A percentile compares a stretch with the other conserved stretches of the same genome.
These are phyloP conservation scores for Lithophane leautieri DNA, from an alignment of 2,888 invertebrate species.

Conservation along the genomic window DNA sequence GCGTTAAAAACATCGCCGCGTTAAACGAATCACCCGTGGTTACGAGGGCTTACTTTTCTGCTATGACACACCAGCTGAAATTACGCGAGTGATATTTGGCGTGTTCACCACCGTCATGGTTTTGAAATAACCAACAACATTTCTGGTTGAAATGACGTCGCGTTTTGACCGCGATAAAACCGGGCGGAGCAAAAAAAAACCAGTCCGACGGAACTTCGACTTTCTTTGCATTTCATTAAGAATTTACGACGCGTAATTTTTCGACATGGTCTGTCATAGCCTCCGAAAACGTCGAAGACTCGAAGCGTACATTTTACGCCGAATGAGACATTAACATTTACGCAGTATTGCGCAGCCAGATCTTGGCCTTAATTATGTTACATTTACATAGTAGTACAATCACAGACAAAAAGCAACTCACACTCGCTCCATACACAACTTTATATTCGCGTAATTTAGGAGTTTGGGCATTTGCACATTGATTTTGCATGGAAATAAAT, in stretches of 20 bases:
- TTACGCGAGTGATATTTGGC: not conserved
- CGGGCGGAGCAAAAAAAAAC: not conserved
- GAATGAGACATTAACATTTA: not conserved
- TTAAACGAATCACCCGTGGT: too few relatives aligned
- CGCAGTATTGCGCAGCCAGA: not conserved
- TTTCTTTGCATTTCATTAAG: too few relatives aligned
- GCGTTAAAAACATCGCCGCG: too few relatives aligned
- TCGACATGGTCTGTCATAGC: not conserved
- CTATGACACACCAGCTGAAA: not conserved
- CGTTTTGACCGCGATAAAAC: not conserved
- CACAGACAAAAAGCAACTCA: slow-evolving; percentile 48
- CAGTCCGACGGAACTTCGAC: not conserved
- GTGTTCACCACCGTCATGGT: not conserved
- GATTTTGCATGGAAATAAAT: not conserved
- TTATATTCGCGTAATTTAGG: slow-evolving; percentile 10
- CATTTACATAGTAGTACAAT: slow-evolving; percentile 23
- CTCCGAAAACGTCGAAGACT: not conserved
- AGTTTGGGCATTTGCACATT: not conserved
- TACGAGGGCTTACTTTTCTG: too few relatives aligned
- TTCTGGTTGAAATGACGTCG: not conserved
- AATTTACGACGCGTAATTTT: not conserved
- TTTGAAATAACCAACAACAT: not conserved
- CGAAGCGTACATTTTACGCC: not conserved
- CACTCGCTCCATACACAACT: slow-evolving; percentile 29
- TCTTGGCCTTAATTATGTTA: not conserved